Evolutionary conservation across 2,113 vertebrate genomes (phyloP).

Genomic region (Lamprologus speciosus): DNA sequence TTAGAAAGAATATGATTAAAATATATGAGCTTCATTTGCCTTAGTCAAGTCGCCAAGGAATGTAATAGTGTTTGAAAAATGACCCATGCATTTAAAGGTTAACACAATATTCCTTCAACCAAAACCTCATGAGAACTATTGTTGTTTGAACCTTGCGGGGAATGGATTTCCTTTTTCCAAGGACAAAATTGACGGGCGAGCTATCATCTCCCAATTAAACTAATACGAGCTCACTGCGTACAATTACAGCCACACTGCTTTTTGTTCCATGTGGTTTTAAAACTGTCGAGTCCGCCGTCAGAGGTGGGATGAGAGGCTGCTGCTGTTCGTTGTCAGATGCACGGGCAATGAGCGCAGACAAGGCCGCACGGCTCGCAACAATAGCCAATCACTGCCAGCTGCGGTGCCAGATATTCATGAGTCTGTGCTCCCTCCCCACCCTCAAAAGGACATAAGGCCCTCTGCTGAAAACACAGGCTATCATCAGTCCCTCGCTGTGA

Average conservation of each 20-base stretch:
- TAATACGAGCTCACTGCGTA: neutral
- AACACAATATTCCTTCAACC: neutral
- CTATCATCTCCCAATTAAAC: constrained; percentile 14
- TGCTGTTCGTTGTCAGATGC: neutral
- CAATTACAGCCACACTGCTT: neutral
- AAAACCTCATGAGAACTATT: neutral
- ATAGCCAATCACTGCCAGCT: constrained; percentile 25
- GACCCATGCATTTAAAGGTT: neutral
- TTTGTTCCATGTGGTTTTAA: constrained; percentile 9
- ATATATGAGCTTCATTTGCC: neutral
- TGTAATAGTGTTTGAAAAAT: neutral
- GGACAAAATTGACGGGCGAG: neutral
- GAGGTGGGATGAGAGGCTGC: neutral
- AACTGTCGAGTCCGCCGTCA: neutral
- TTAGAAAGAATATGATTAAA: neutral
- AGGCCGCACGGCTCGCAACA: constrained; percentile 12
- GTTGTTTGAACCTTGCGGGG: constrained; percentile 8
- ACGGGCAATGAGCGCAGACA: neutral
- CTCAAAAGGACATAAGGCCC: constrained; percentile 9
- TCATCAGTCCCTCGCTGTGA: constrained; percentile 17
- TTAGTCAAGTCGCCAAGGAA: neutral
- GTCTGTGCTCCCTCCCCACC: constrained; percentile 7
- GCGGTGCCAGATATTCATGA: constrained; percentile 30
- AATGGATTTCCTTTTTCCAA: constrained; percentile 26
- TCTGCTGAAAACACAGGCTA: constrained; percentile 8